These are phyloP conservation scores for Heptranchias perlo DNA, from an alignment of 2,113 vertebrate species.

Conservation along the genomic window DNA sequence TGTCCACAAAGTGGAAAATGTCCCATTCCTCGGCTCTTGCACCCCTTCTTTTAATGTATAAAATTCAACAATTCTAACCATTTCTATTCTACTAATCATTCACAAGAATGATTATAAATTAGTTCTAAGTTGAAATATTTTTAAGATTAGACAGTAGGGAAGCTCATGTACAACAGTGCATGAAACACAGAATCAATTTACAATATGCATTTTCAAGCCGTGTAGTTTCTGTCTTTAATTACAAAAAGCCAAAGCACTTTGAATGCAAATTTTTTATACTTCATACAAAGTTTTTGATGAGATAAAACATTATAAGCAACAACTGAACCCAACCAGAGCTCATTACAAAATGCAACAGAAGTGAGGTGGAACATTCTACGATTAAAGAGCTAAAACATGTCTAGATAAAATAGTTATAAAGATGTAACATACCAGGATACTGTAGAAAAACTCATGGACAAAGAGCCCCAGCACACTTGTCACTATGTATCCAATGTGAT, in stretches of 20 bases:
- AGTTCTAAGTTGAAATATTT: not conserved
- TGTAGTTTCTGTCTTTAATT: not conserved
- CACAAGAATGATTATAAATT: not conserved
- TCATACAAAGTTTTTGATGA: not conserved
- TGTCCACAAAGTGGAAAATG: not conserved
- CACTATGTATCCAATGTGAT: conserved; percentile 88
- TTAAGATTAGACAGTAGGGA: not conserved
- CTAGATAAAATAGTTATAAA: not conserved
- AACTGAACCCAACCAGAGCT: not conserved
- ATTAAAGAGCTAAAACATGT: not conserved
- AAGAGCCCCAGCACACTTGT: conserved; percentile 89
- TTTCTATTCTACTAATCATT: not conserved
- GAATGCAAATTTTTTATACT: not conserved
- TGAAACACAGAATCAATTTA: not conserved
- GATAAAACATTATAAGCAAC: not conserved
- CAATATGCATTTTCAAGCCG: not conserved
- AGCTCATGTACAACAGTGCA: not conserved
- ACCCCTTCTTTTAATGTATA: not conserved
- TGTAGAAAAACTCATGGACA: conserved; percentile 93
- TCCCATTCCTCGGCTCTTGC: not conserved
- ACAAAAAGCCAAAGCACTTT: not conserved
- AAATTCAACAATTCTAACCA: not conserved
- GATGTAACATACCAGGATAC: conserved; percentile 74
- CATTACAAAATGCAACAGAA: not conserved
- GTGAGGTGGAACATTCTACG: not conserved